Evolutionary conservation across 2,888 invertebrate species (phyloP).

Genomic region (Nomada goodeniana): DNA sequence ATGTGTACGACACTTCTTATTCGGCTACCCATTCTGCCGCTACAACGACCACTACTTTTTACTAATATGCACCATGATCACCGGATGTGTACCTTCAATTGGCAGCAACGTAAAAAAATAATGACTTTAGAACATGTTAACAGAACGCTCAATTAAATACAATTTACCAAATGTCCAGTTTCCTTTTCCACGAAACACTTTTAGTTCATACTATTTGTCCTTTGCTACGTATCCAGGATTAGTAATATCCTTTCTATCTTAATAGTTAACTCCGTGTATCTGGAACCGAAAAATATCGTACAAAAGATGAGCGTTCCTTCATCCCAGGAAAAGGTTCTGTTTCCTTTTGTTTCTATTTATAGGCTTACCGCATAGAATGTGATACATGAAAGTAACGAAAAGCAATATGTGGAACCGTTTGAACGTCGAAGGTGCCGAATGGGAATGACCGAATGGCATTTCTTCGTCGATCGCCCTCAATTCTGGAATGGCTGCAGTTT

Average conservation of each 20-base stretch:
- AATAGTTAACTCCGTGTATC: constrained; percentile 38
- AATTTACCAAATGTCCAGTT: constrained; percentile 1
- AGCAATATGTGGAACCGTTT: constrained; percentile 51
- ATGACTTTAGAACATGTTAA: constrained; percentile 1
- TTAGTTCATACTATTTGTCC: not conserved
- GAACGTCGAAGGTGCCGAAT: constrained; percentile 43
- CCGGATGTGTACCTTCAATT: not conserved
- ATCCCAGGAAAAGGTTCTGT: not conserved
- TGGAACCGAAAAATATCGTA: not conserved
- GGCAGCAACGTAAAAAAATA: constrained; percentile 16
- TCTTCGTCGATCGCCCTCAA: constrained; percentile 78
- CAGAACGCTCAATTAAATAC: not conserved
- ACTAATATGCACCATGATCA: not conserved
- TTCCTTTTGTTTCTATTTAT: not conserved
- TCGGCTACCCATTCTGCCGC: too few species aligned
- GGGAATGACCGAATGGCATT: constrained; percentile 65
- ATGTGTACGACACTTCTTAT: too few species aligned
- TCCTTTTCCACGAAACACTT: constrained; percentile 7
- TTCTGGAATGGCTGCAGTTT: constrained; percentile 89
- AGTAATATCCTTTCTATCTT: not conserved
- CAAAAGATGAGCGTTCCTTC: not conserved
- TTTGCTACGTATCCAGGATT: constrained; percentile 19
- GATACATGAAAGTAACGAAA: constrained; percentile 42
- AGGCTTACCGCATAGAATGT: constrained; percentile 49
- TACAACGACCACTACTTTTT: not conserved